phyloP scores from a whole-genome alignment of 2,797 vertebrate genomes.

The Loris lydekkerianus region DNA sequence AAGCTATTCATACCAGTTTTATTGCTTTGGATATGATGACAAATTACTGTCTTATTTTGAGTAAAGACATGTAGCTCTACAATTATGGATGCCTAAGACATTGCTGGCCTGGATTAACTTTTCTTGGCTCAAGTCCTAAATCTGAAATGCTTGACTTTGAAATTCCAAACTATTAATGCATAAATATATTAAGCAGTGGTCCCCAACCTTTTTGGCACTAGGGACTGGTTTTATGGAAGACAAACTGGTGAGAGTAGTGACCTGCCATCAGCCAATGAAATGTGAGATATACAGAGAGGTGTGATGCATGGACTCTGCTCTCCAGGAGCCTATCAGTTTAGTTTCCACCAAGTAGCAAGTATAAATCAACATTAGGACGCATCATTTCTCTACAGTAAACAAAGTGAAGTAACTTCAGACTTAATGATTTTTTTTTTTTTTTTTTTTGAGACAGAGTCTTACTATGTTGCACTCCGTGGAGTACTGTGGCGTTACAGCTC shows the following conservation, averaged over 20 bases:
- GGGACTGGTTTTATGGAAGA: too few species aligned
- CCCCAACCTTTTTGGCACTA: too few species aligned
- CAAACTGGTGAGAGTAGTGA: not conserved
- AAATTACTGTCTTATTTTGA: slow-evolving; percentile 40
- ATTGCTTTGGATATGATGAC: not conserved
- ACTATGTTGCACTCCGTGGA: too few species aligned
- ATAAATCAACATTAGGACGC: not conserved
- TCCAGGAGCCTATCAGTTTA: not conserved
- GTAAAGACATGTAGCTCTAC: not conserved
- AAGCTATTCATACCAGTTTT: not conserved
- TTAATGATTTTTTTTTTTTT: not conserved
- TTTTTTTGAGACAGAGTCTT: too few species aligned
- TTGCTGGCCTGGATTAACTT: slow-evolving; percentile 7
- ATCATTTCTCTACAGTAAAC: not conserved
- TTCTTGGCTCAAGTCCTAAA: slow-evolving; percentile 1
- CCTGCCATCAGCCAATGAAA: not conserved
- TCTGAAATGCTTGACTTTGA: not conserved
- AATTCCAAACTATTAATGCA: too few species aligned
- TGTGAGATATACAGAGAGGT: not conserved
- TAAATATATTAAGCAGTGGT: too few species aligned
- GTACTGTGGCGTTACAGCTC: too few species aligned
- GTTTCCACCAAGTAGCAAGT: not conserved
- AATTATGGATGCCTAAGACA: not conserved
- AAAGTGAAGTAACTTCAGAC: not conserved
- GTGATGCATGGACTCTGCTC: not conserved